Evolutionary conservation across 2,797 vertebrate species (phyloP).

Genomic region (Pachyuromys duprasi): DNA sequence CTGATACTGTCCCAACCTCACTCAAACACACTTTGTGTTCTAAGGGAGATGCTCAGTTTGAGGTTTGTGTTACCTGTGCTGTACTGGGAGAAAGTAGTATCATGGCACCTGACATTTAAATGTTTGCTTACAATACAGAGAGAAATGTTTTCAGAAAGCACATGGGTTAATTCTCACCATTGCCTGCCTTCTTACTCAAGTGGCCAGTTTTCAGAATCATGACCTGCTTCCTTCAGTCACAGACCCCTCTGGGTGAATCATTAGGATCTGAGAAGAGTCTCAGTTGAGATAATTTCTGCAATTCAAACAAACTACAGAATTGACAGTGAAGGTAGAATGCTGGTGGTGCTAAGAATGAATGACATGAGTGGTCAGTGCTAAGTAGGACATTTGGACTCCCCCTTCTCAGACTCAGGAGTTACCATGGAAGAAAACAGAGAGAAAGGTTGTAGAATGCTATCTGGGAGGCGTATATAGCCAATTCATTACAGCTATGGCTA

Average conservation of each 20-base stretch:
- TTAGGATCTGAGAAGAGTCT: neutral
- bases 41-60: neutral
- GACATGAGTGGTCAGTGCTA: neutral
- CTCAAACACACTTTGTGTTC: constrained; percentile 4
- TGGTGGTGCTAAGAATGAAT: neutral
- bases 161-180: neutral
- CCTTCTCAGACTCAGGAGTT: neutral
- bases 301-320: neutral
- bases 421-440: neutral
- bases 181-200: neutral
- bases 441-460: neutral
- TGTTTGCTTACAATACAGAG: neutral
- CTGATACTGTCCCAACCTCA: neutral
- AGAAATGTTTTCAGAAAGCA: neutral
- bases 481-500: neutral
- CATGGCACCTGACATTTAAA: neutral
- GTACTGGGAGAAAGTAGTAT: neutral
- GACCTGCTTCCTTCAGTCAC: neutral
- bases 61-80: neutral
- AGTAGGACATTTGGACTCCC: neutral
- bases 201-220: neutral
- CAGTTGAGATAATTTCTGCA: neutral
- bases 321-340: neutral
- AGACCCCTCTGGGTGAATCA: neutral
- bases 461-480: neutral